Percentiles rank a stretch among this genome's conserved stretches.
Evolutionary conservation across 2,113 vertebrate genomes (phyloP).

Genomic region (Pomatorhinus ruficollis): DNA sequence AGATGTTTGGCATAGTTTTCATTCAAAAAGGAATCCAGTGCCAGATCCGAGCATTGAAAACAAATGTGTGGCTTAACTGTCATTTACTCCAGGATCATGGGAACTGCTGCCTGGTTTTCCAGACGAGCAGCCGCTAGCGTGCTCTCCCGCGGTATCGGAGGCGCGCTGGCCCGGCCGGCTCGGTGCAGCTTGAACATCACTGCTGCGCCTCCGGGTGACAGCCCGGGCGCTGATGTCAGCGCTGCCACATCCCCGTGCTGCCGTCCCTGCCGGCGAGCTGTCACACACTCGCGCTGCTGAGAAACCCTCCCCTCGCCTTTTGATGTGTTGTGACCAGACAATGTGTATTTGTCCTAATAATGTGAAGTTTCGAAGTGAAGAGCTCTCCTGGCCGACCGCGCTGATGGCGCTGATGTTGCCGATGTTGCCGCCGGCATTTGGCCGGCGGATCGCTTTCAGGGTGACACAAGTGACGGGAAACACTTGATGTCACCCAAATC

Average conservation of each 20-base stretch:
- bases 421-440: conserved; percentile 9
- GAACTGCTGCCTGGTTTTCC: conserved; percentile 63
- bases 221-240: neutral
- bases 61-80: conserved; percentile 60
- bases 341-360: neutral
- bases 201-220: neutral
- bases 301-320: neutral
- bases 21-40: conserved; percentile 57
- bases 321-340: neutral
- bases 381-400: neutral
- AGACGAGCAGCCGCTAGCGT: neutral
- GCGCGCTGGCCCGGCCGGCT: neutral
- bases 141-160: neutral
- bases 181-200: neutral
- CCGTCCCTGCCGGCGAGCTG: neutral
- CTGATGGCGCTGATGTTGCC: neutral
- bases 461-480: conserved; percentile 40
- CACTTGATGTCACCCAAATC: neutral
- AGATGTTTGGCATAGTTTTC: conserved; percentile 73
- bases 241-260: neutral
- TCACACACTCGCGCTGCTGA: neutral
- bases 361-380: neutral
- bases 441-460: neutral
- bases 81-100: conserved; percentile 67
- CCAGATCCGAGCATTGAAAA: conserved; percentile 68